phyloP scores from a whole-genome alignment of 2,797 vertebrate species.

The Sternarchorhynchus goeldii region DNA sequence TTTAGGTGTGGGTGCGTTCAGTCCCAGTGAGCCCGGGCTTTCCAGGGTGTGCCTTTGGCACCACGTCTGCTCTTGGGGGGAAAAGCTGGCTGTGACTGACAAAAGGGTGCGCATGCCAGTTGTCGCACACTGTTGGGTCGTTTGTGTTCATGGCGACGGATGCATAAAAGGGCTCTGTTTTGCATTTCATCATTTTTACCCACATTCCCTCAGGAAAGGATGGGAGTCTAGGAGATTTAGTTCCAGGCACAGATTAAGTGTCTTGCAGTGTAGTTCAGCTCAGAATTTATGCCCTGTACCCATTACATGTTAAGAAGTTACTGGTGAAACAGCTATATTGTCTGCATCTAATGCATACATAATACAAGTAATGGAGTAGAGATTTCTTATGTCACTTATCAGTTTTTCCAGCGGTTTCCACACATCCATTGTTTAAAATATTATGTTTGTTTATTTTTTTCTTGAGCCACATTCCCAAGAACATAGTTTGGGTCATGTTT shows the following conservation, averaged over 20 bases:
- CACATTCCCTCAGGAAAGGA: not conserved
- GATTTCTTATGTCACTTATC: not conserved
- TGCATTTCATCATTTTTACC: not conserved
- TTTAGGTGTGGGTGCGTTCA: no score
- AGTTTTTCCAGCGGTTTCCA: not conserved
- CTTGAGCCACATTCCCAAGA: constrained; percentile 23
- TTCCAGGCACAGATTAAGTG: not conserved
- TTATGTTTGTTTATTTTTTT: not conserved
- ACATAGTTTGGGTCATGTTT: constrained; percentile 27
- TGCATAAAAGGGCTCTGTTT: constrained; percentile 24
- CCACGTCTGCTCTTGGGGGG: not conserved
- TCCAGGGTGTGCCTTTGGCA: constrained; percentile 33
- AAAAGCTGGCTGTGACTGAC: constrained; percentile 31
- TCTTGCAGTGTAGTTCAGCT: not conserved
- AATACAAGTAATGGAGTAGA: not conserved
- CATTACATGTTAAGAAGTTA: not conserved
- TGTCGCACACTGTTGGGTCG: constrained; percentile 33
- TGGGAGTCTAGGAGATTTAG: not conserved
- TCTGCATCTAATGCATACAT: no score
- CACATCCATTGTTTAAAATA: constrained; percentile 1
- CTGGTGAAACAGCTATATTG: no score
- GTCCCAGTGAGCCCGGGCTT: constrained; percentile 7
- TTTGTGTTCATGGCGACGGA: constrained; percentile 23
- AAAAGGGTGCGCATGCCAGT: constrained; percentile 11
- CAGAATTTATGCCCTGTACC: not conserved